phyloP scores from a whole-genome alignment of 2,113 vertebrate genomes.

The Nothobranchius kuhntae region DNA sequence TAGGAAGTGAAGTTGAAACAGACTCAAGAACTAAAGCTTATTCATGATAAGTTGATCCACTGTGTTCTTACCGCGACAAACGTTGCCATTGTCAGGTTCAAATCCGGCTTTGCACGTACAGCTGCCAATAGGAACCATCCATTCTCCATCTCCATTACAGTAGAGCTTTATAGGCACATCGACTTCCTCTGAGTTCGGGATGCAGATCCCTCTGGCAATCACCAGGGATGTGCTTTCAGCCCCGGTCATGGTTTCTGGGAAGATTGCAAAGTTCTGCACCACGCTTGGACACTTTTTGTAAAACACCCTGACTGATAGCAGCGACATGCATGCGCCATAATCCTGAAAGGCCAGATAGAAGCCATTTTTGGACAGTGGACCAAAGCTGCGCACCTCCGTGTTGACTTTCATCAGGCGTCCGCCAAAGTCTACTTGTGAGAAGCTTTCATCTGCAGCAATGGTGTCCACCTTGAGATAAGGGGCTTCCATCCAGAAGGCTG shows the following conservation, averaged over 20 bases:
- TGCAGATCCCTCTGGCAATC: constrained; percentile 93
- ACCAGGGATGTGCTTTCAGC: constrained; percentile 97
- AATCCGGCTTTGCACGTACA: constrained; percentile 97
- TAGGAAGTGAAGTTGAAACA: not conserved
- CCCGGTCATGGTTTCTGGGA: constrained; percentile 97
- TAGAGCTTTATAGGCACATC: constrained; percentile 98
- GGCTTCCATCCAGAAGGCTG: constrained; percentile 95
- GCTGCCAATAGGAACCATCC: constrained; percentile 98
- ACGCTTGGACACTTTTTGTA: constrained; percentile 98
- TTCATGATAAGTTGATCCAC: not conserved
- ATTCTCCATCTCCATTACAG: constrained; percentile 97
- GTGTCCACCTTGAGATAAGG: constrained; percentile 99
- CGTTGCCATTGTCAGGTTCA: constrained; percentile 91
- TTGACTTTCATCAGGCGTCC: constrained; percentile 98
- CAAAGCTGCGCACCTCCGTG: constrained; percentile 96
- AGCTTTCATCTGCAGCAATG: constrained; percentile 98
- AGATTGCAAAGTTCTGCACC: constrained; percentile 97
- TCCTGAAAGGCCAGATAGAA: constrained; percentile 99
- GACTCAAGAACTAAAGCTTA: not conserved
- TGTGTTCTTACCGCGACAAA: constrained; percentile 87
- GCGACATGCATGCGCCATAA: constrained; percentile 98
- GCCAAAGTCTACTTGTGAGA: constrained; percentile 98
- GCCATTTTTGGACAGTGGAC: constrained; percentile 92
- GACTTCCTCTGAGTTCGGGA: constrained; percentile 94
- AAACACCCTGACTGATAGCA: constrained; percentile 96